Evolutionary conservation across 1,140 invertebrate species (phyloP).

Genomic region (Aphelinus certus): DNA sequence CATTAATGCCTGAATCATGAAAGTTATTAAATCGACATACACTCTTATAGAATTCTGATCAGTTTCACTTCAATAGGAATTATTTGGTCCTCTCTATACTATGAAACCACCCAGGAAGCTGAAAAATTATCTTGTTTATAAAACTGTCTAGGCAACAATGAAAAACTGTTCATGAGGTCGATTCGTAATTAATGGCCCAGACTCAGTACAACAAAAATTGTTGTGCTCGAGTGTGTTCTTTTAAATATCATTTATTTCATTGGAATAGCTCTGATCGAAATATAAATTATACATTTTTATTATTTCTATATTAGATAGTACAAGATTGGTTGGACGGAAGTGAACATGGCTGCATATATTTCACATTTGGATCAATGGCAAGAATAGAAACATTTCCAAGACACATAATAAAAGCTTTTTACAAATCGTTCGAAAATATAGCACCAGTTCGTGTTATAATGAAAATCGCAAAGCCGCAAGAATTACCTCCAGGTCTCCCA

Average conservation of each 20-base stretch:
- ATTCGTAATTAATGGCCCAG: too few relatives aligned
- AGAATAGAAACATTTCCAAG: not conserved
- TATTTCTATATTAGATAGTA: slow-evolving; percentile 48
- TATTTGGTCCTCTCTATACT: too few relatives aligned
- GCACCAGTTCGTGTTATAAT: not conserved
- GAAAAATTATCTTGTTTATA: too few relatives aligned
- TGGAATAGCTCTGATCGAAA: too few relatives aligned
- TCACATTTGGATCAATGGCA: slow-evolving; percentile 1
- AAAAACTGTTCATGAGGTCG: slow-evolving; percentile 19
- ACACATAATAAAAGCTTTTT: not conserved
- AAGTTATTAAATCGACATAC: too few relatives aligned
- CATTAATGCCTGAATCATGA: too few relatives aligned
- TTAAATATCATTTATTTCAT: not conserved
- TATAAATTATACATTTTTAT: not conserved
- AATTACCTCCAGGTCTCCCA: not conserved
- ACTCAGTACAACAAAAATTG: too few relatives aligned
- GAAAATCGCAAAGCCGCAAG: not conserved
- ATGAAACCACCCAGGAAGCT: too few relatives aligned
- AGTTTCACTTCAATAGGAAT: too few relatives aligned
- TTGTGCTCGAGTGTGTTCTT: too few relatives aligned
- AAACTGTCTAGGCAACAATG: too few relatives aligned
- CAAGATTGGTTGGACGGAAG: slow-evolving; percentile 74
- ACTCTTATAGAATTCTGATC: too few relatives aligned
- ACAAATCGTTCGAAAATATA: not conserved
- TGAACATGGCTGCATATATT: slow-evolving; percentile 71